Percentiles rank a stretch among this genome's conserved stretches.
phyloP scores from a whole-genome alignment of 1,140 invertebrate species.

The Monomorium pharaonis region DNA sequence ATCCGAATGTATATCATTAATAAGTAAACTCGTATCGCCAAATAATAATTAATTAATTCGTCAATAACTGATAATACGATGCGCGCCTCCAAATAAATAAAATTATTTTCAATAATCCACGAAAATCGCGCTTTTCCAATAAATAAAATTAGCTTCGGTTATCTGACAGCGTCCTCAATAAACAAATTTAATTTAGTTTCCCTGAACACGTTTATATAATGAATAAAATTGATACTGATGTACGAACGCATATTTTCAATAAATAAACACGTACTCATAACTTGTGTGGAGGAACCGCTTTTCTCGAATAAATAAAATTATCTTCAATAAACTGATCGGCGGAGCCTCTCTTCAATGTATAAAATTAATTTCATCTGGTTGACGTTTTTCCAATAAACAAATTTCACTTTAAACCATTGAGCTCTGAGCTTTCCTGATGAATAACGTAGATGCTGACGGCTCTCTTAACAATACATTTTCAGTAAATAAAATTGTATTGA shows the following conservation, averaged over 20 bases:
- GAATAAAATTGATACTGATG: conserved; percentile 52
- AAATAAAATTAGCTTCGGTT: conserved; percentile 53
- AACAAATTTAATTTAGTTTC: conserved; percentile 59
- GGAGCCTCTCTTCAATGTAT: conserved; percentile 41
- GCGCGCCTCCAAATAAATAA: conserved; percentile 46
- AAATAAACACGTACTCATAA: conserved; percentile 52
- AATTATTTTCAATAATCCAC: conserved; percentile 53
- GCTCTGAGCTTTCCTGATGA: not conserved
- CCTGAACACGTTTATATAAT: conserved; percentile 50
- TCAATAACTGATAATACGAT: conserved; percentile 50
- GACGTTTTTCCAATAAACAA: conserved; percentile 58
- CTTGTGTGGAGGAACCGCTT: conserved; percentile 12
- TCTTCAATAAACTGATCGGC: conserved; percentile 56
- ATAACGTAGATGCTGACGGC: conserved; percentile 28
- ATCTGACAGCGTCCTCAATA: conserved; percentile 28
- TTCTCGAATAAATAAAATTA: conserved; percentile 57
- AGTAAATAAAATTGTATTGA: conserved; percentile 24
- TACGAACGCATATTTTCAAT: conserved; percentile 41
- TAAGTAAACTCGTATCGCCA: conserved; percentile 24
- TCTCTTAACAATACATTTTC: conserved; percentile 5
- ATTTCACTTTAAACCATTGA: conserved; percentile 39
- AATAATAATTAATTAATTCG: conserved; percentile 47
- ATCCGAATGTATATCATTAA: not conserved
- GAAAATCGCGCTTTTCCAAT: conserved; percentile 50
- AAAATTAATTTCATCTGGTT: conserved; percentile 54